Conservation (phyloP, 2,113 vertebrate genomes). For the Charadrius vociferus region DNA sequence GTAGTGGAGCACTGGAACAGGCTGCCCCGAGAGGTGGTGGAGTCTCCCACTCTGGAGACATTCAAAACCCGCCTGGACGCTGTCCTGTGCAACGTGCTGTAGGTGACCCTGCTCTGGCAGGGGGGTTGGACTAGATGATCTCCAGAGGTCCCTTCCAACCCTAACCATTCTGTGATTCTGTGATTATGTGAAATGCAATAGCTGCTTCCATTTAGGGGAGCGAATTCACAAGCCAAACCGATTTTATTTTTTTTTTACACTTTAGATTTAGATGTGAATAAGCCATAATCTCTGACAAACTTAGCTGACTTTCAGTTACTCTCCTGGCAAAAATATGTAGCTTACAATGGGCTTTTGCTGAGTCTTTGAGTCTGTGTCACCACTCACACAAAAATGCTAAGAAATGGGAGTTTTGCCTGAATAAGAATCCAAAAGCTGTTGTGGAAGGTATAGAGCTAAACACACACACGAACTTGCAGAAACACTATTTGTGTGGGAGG, state of each 20-base stretch:
- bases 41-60: no score
- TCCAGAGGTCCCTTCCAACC: no score
- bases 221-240: not conserved
- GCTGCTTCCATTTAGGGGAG: not conserved
- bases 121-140: no score
- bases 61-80: no score
- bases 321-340: not conserved
- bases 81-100: no score
- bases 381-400: not conserved
- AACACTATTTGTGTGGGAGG: not conserved
- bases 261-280: not conserved
- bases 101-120: no score
- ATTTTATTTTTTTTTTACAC: not conserved
- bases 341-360: not conserved
- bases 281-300: not conserved
- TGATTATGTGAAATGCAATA: no score
- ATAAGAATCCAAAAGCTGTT: not conserved
- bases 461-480: fast-evolving
- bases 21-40: no score
- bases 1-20: no score
- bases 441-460: not conserved
- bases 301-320: not conserved
- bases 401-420: not conserved
- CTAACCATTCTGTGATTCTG: no score
- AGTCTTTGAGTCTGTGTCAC: not conserved